Percentiles rank a stretch among this genome's conserved stretches.
These are phyloP conservation scores for Rhodophaea formosa DNA, from an alignment of 2,888 invertebrate species.

Conservation along the genomic window DNA sequence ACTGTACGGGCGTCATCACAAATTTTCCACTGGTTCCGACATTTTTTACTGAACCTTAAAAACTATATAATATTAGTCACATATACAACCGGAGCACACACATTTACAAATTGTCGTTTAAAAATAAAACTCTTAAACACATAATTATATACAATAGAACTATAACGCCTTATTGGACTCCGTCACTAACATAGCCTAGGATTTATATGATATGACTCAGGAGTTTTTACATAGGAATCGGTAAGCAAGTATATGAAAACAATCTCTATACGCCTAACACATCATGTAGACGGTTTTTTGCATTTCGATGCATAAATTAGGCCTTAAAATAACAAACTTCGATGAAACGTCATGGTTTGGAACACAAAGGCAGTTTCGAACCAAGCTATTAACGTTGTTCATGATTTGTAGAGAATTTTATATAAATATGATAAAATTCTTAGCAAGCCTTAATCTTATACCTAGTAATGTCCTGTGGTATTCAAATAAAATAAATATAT, in stretches of 20 bases:
- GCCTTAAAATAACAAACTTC: constrained; percentile 43
- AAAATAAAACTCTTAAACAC: constrained; percentile 39
- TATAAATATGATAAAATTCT: constrained; percentile 25
- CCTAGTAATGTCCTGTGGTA: background rate
- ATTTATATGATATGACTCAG: constrained; percentile 72
- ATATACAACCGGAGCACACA: constrained; percentile 73
- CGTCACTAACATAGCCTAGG: constrained; percentile 62
- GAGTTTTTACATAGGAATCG: constrained; percentile 59
- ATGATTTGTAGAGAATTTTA: constrained; percentile 12
- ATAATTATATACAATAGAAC: constrained; percentile 48
- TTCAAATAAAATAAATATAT: constrained; percentile 6
- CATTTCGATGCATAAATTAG: constrained; percentile 49
- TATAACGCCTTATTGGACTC: constrained; percentile 42
- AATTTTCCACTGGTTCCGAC: constrained; percentile 27
- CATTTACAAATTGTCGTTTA: constrained; percentile 65
- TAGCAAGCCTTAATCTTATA: constrained; percentile 27
- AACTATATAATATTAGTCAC: constrained; percentile 61
- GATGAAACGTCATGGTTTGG: constrained; percentile 32
- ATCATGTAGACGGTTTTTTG: constrained; percentile 24
- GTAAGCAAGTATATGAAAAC: constrained; percentile 40
- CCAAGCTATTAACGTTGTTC: background rate
- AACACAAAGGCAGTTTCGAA: background rate
- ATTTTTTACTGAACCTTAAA: constrained; percentile 15
- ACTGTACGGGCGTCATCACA: background rate
- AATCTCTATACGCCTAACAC: constrained; percentile 37